Percentiles rank a stretch among this genome's conserved stretches.
Conservation (phyloP, 2,797 vertebrate genomes). For the Cheracebus regulus region DNA sequence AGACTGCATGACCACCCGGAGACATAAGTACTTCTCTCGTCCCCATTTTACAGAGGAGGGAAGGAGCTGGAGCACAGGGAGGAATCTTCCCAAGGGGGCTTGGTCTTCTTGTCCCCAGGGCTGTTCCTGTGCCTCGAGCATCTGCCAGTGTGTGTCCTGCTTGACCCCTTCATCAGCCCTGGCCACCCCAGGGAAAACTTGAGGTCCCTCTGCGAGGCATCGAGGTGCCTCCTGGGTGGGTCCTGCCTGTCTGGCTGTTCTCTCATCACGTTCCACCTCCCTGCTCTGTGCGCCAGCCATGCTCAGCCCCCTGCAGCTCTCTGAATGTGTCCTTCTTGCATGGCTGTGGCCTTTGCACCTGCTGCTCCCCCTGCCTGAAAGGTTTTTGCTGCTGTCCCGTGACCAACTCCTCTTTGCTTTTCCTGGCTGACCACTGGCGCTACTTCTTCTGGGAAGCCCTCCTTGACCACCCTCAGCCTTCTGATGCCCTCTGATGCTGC, state of each 20-base stretch:
- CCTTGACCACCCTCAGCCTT: not conserved
- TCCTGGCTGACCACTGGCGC: accelerated
- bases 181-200: accelerated
- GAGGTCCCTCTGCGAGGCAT: not conserved
- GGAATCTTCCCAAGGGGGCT: not conserved
- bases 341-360: not conserved
- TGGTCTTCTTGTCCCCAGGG: not conserved
- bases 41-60: not conserved
- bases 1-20: not conserved
- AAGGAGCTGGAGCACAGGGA: not conserved
- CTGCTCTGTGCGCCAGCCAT: not conserved
- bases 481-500: not conserved
- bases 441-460: not conserved
- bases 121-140: too few species aligned
- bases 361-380: not conserved
- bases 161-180: accelerated
- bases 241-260: not conserved
- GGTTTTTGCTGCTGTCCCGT: accelerated
- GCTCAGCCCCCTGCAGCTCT: not conserved
- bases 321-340: not conserved
- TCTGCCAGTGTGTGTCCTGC: accelerated
- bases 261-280: not conserved
- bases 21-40: not conserved
- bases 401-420: not conserved
- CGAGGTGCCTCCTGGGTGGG: accelerated